Evolutionary conservation across 37 sponge, comb jelly and placozoan genomes (phyloP), one percentile per base, ranked within the genome.

Genomic region (Ephydatia muelleri): DNA sequence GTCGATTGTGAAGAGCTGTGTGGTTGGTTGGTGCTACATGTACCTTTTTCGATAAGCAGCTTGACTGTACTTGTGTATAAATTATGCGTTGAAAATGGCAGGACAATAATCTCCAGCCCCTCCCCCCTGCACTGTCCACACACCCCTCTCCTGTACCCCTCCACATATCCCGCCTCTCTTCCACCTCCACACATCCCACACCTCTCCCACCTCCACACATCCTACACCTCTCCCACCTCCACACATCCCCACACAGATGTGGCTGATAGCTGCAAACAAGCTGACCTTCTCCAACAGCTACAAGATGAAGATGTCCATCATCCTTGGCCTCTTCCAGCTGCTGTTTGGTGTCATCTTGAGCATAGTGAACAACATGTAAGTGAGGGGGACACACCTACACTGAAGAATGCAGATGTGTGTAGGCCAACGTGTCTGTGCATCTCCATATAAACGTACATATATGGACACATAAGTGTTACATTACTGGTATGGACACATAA

Each of bases 231-330:
- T 33, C 73, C 35, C 73, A 22, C 6, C 75, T 74, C 0, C 75
- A 28, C 11, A 86, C 9, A 8, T 75, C 81, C 3, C 75, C 81
- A 38, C 81, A 0, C 38, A 39, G 25, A 34, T 65, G 32, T 27
- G 36, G 43, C 35, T 66, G 9, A 29, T 25, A 30, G 35, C 69
- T 23, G 36, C 5, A 9, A 25, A 38, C 36, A 38, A 74, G 37
- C 75, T 74, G 75, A 35, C 34, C 75, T 38, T n/a, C 36, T 38
- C 36, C 22, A 96, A 96, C 85, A 87, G 91, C 38, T 93, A 85
- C 87, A 96, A 96, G 78, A 96, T 96, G 97, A 97, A 94, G 79
- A 81, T 97, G 88, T 86, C 97, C 27, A 70, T 94, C n/a, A 85
- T 91, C 40, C 67, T 94, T 0, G 94, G 94, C 16, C 79, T 92